Percentiles rank a stretch among this genome's conserved stretches.
Evolutionary conservation across 2,888 invertebrate species (phyloP).

Genomic region (Drosophila diplacantha): DNA sequence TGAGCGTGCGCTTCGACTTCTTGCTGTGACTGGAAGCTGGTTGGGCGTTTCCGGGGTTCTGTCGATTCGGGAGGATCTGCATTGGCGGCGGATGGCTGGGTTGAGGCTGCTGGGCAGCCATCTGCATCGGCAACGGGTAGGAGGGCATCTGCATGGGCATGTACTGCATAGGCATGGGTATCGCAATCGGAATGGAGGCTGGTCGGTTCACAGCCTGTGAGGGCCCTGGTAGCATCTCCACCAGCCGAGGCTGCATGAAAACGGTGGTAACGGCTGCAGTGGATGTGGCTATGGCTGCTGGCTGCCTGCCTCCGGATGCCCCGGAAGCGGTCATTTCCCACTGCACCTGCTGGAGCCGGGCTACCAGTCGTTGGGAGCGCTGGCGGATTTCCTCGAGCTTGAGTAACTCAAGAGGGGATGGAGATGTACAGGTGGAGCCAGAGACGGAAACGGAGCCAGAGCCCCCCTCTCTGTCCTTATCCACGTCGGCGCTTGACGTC

Average conservation of each 20-base stretch:
- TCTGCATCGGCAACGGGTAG: conserved; percentile 16
- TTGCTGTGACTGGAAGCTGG: conserved; percentile 8
- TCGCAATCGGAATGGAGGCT: conserved; percentile 3
- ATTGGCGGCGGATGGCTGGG: conserved; percentile 1
- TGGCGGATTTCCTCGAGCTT: conserved; percentile 44
- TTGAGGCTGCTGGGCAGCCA: neutral
- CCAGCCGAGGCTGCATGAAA: conserved; percentile 26
- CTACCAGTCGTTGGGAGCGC: conserved; percentile 49
- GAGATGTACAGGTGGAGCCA: conserved; percentile 17
- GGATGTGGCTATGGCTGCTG: conserved; percentile 15
- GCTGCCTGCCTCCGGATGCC: conserved; percentile 2
- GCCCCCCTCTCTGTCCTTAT: conserved; percentile 32
- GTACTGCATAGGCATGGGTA: conserved; percentile 23
- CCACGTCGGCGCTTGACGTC: conserved; percentile 42
- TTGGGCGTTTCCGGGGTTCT: neutral
- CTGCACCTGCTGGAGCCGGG: conserved; percentile 48
- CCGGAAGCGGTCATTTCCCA: conserved; percentile 31
- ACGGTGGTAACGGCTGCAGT: conserved; percentile 40
- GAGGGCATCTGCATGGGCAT: conserved; percentile 6
- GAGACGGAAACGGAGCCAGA: conserved; percentile 1
- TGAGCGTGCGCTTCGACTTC: conserved; percentile 40
- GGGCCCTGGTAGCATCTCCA: conserved; percentile 3
- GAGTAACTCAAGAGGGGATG: conserved; percentile 1
- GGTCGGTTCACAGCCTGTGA: conserved; percentile 2
- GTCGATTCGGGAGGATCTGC: conserved; percentile 1